Conservation (phyloP, 2,113 vertebrate genomes). For the Vulpes lagopus region DNA sequence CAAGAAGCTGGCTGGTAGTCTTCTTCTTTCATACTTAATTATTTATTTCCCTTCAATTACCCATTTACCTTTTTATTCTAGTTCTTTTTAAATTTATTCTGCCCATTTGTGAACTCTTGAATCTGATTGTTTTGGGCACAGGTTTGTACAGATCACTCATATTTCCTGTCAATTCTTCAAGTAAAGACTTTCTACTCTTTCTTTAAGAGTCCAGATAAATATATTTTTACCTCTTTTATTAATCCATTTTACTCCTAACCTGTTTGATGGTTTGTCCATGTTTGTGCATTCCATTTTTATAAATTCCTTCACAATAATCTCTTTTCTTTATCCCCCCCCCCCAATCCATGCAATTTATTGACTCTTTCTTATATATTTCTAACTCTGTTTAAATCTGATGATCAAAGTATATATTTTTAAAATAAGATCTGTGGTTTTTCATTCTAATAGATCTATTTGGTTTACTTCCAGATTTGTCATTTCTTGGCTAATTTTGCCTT, state of each 20-base stretch:
- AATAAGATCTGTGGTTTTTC: background rate
- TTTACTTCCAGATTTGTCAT: background rate
- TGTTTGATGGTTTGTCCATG: background rate
- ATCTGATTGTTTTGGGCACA: background rate
- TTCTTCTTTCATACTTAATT: background rate
- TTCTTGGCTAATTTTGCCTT: background rate
- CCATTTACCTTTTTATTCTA: background rate
- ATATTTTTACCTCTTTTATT: background rate
- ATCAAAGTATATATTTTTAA: background rate
- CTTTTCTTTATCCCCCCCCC: background rate
- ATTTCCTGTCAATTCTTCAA: background rate
- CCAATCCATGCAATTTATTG: no score
- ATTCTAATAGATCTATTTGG: background rate
- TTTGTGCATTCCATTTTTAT: background rate
- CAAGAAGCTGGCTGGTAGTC: background rate
- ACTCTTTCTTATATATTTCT: no score
- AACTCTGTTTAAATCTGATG: background rate
- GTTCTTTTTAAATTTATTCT: background rate
- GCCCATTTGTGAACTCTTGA: background rate
- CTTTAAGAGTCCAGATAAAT: background rate
- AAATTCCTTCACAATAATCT: background rate
- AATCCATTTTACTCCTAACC: background rate
- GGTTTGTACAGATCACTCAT: background rate
- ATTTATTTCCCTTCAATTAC: background rate
- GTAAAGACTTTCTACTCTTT: no score